Evolutionary conservation across 2,888 invertebrate species (phyloP).

Genomic region (Itoplectis maculator): DNA sequence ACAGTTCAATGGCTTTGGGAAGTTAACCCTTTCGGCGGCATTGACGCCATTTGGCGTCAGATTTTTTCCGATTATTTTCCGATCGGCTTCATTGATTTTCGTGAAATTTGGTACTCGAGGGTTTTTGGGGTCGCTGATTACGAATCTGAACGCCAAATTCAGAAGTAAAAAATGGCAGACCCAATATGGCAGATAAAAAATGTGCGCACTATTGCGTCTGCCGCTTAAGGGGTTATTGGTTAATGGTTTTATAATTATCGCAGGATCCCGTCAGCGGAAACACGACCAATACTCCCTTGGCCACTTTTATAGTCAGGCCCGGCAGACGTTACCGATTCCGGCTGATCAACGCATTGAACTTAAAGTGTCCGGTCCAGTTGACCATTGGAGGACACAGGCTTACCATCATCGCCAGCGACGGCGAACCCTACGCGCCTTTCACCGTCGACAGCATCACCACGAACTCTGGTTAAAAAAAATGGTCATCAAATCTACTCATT

Average conservation of each 20-base stretch:
- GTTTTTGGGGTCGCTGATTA: too few relatives aligned
- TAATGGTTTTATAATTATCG: too few relatives aligned
- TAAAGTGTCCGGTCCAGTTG: slow-evolving; percentile 83
- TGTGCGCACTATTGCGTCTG: too few relatives aligned
- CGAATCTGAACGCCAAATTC: background rate
- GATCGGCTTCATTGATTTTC: too few relatives aligned
- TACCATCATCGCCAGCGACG: slow-evolving; percentile 81
- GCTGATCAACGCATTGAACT: slow-evolving; percentile 79
- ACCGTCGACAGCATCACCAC: slow-evolving; percentile 80
- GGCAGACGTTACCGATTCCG: slow-evolving; percentile 81
- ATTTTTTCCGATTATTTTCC: too few relatives aligned
- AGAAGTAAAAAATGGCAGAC: background rate
- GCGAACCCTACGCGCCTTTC: slow-evolving; percentile 78
- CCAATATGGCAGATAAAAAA: too few relatives aligned
- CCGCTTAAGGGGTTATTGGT: background rate
- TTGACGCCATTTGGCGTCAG: too few relatives aligned
- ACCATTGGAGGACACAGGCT: slow-evolving; percentile 82
- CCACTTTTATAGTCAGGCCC: slow-evolving; percentile 76
- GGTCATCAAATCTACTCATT: too few relatives aligned
- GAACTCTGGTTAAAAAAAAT: too few relatives aligned
- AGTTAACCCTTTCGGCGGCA: too few relatives aligned
- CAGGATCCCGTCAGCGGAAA: slow-evolving; percentile 71
- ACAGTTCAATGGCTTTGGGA: too few relatives aligned
- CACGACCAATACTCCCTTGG: slow-evolving; percentile 73
- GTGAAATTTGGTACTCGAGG: too few relatives aligned